These are phyloP conservation scores for Drosophila neonasuta DNA, from an alignment of 2,888 invertebrate genomes.

Conservation along the genomic window DNA sequence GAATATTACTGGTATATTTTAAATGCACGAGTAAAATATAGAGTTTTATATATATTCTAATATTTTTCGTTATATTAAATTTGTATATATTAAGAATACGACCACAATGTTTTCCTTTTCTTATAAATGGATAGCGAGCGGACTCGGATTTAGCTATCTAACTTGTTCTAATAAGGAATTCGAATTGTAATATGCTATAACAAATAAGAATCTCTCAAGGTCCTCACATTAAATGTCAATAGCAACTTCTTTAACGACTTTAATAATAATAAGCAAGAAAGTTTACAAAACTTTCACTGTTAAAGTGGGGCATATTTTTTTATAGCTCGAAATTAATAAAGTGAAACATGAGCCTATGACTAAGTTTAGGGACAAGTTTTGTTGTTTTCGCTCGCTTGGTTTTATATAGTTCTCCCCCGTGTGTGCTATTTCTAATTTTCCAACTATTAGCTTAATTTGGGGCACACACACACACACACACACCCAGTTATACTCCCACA, in stretches of 20 bases:
- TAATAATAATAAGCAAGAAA: neutral
- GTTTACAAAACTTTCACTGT: neutral
- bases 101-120: too few species aligned
- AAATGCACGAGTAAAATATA: too few species aligned
- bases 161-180: too few species aligned
- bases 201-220: too few species aligned
- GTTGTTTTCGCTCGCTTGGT: slow-evolving; percentile 3
- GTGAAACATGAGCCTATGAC: neutral
- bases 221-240: neutral
- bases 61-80: too few species aligned
- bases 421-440: slow-evolving; percentile 55
- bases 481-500: neutral
- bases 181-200: too few species aligned
- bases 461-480: slow-evolving; percentile 15
- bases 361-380: neutral
- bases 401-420: slow-evolving; percentile 35
- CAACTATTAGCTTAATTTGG: slow-evolving; percentile 69
- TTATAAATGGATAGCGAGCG: too few species aligned
- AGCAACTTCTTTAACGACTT: neutral
- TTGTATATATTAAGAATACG: too few species aligned
- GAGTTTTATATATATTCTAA: too few species aligned
- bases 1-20: too few species aligned
- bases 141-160: too few species aligned
- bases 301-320: neutral
- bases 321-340: neutral